Percentiles rank a stretch among this genome's conserved stretches.
Conservation (phyloP, 2,888 invertebrate genomes). For the Perdita meconis region DNA sequence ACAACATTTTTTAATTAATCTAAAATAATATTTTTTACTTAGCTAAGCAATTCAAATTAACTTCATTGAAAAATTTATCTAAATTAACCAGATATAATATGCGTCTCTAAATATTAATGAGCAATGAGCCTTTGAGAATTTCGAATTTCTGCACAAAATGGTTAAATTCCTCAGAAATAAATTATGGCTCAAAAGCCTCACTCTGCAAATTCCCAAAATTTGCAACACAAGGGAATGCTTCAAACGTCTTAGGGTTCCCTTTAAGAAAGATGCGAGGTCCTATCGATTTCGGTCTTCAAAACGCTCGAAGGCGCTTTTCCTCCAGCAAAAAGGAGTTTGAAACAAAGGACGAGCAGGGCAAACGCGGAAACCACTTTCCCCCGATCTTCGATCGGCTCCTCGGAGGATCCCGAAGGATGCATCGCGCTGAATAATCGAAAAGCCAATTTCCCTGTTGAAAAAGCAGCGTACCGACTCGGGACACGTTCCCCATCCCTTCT, state of each 20-base stretch:
- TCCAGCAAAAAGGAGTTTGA: conserved; percentile 3
- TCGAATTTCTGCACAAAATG: too few relatives aligned
- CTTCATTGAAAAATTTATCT: too few relatives aligned
- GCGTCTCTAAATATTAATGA: too few relatives aligned
- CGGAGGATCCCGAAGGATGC: conserved; percentile 43
- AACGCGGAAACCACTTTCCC: conserved; percentile 52
- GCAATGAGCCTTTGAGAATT: too few relatives aligned
- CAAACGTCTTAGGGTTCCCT: neutral
- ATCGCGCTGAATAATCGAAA: conserved; percentile 67
- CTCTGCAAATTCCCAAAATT: too few relatives aligned
- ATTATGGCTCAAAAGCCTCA: neutral
- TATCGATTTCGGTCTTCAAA: conserved; percentile 31
- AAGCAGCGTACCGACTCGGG: conserved; percentile 37
- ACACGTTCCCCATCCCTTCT: neutral
- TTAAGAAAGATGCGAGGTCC: neutral
- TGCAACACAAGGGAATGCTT: neutral
- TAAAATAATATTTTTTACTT: too few relatives aligned
- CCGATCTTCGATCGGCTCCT: conserved; percentile 40
- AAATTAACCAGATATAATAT: too few relatives aligned
- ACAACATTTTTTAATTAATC: too few relatives aligned
- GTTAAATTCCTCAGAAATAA: neutral
- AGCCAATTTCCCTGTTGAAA: conserved; percentile 64
- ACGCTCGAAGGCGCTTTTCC: neutral
- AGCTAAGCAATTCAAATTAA: too few relatives aligned
- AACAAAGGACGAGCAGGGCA: conserved; percentile 39